Conservation (phyloP, 2,888 invertebrate genomes). For the Metallyticus violacea region DNA sequence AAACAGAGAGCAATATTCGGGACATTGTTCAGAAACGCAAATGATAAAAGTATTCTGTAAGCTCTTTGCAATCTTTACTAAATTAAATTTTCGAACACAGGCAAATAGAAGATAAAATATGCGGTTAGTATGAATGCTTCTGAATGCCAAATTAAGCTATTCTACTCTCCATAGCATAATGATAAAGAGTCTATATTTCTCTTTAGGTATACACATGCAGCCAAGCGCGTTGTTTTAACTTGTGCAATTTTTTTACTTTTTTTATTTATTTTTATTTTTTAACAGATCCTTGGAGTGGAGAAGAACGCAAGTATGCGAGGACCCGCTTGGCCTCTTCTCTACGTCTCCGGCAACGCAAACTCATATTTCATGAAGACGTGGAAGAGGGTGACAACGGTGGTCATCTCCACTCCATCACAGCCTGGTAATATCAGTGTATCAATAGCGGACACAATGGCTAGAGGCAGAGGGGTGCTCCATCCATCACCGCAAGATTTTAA, state of each 20-base stretch:
- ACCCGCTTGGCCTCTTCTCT: too few species aligned
- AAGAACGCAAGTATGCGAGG: not conserved
- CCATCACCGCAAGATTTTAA: slow-evolving; percentile 39
- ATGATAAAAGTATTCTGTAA: too few species aligned
- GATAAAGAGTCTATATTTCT: not conserved
- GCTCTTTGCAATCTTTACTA: too few species aligned
- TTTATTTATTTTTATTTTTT: too few species aligned
- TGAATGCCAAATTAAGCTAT: too few species aligned
- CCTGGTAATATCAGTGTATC: slow-evolving; percentile 32
- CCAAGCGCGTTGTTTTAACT: not conserved
- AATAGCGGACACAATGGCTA: slow-evolving; percentile 29
- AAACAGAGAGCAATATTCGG: too few species aligned
- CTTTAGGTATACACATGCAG: too few species aligned
- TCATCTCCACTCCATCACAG: slow-evolving; percentile 32
- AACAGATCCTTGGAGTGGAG: not conserved
- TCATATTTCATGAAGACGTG: slow-evolving; percentile 33
- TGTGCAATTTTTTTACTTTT: not conserved
- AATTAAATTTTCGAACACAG: too few species aligned
- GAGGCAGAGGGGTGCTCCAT: slow-evolving; percentile 29
- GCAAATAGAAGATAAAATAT: not conserved
- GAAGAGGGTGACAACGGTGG: slow-evolving; percentile 15
- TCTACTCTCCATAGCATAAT: too few species aligned
- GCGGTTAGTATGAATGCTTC: too few species aligned
- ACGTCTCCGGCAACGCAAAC: not conserved
- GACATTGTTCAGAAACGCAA: too few species aligned